Evolutionary conservation across 2,888 invertebrate genomes (phyloP).

Genomic region (Teinopalpus imperialis): DNA sequence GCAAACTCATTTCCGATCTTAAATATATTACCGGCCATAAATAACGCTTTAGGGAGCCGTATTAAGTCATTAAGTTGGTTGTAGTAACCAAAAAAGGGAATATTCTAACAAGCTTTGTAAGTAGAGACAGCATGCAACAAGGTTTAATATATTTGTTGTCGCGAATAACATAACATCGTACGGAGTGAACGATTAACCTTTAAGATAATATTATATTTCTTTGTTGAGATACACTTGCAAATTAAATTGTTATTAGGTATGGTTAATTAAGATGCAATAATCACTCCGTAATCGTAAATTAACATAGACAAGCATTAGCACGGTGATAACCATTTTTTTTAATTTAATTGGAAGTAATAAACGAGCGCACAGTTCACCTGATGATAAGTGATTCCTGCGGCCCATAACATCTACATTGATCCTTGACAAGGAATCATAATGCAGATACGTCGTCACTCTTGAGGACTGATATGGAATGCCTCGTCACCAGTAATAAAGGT

Average conservation of each 20-base stretch:
- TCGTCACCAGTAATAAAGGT: no score
- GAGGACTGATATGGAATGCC: no score
- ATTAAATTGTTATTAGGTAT: neutral
- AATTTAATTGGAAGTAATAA: no score
- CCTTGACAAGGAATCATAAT: no score
- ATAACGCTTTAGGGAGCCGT: conserved; percentile 21
- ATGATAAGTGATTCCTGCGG: no score
- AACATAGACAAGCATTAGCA: no score
- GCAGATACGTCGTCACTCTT: no score
- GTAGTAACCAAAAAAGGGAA: conserved; percentile 23
- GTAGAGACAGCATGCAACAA: conserved; percentile 10
- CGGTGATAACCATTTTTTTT: no score
- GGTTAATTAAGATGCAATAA: neutral
- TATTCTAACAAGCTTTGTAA: conserved; percentile 10
- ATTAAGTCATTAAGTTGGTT: conserved; percentile 24
- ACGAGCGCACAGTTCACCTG: no score
- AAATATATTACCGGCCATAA: conserved; percentile 16
- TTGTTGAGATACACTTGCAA: neutral
- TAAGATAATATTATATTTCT: conserved; percentile 9
- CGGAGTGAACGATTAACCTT: conserved; percentile 12
- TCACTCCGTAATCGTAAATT: no score
- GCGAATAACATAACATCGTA: neutral
- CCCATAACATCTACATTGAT: no score
- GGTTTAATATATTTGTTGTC: conserved; percentile 12
- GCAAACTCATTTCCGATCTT: conserved; percentile 7